These are phyloP conservation scores for Okamejei kenojei DNA, from an alignment of 2,797 vertebrate genomes.

Conservation along the genomic window DNA sequence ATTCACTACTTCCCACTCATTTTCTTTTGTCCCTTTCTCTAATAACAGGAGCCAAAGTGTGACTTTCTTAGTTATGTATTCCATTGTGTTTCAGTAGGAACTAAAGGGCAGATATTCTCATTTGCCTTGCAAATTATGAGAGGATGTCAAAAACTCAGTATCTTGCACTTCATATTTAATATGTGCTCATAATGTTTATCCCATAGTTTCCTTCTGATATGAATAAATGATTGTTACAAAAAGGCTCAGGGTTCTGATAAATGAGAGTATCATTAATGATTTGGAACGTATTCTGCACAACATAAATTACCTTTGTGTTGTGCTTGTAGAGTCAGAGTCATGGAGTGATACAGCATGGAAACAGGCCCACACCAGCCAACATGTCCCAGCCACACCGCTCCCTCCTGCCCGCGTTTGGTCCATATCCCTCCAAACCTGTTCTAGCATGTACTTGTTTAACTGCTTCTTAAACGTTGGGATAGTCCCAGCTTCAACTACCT, in stretches of 20 bases:
- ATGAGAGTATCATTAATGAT: not conserved
- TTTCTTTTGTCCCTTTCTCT: not conserved
- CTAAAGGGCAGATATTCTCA: not conserved
- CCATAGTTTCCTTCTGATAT: not conserved
- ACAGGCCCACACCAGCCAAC: too few relatives aligned
- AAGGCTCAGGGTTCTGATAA: not conserved
- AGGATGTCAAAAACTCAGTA: not conserved
- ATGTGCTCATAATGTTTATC: not conserved
- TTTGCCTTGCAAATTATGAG: not conserved
- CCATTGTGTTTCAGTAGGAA: not conserved
- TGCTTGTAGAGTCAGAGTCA: not conserved
- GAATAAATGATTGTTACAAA: not conserved
- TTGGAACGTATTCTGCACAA: not conserved
- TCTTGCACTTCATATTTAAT: not conserved
- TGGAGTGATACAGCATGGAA: too few relatives aligned
- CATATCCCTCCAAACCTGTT: too few relatives aligned
- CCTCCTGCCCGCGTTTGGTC: too few relatives aligned
- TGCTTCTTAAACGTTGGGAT: too few relatives aligned
- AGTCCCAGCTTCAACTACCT: too few relatives aligned
- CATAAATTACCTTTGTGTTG: not conserved
- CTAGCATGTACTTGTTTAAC: too few relatives aligned
- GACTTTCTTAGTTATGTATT: not conserved
- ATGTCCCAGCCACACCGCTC: too few relatives aligned
- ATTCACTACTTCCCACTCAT: not conserved
- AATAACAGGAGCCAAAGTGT: not conserved